Evolutionary conservation across 1,140 invertebrate genomes (phyloP).

Genomic region (Alviniconcha marisindica): DNA sequence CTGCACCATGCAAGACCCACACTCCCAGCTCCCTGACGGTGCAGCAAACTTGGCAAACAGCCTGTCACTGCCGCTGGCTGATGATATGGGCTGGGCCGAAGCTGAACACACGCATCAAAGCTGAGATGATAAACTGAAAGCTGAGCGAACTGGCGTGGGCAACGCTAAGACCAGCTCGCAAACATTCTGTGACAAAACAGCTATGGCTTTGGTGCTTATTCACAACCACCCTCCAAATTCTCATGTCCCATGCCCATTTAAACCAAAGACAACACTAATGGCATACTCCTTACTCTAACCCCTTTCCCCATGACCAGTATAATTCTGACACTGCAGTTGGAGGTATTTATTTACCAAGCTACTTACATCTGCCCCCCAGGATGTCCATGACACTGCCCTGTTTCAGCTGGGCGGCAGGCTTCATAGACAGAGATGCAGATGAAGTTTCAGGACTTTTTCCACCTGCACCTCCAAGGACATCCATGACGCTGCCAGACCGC

Average conservation of each 20-base stretch:
- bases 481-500: constrained; percentile 67
- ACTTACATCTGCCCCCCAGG: constrained; percentile 68
- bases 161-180: no score
- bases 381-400: constrained; percentile 69
- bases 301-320: no score
- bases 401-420: constrained; percentile 54
- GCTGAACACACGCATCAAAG: no score
- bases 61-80: neutral
- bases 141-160: no score
- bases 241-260: no score
- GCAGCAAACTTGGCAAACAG: constrained; percentile 80
- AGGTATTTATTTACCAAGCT: constrained; percentile 79
- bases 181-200: no score
- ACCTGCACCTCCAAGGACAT: constrained; percentile 73
- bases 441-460: neutral
- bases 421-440: neutral
- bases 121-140: no score
- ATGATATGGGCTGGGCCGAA: no score
- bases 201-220: no score
- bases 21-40: constrained; percentile 81
- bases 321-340: constrained; percentile 67
- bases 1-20: constrained; percentile 81
- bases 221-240: no score
- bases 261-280: no score
- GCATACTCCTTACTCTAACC: no score